These are phyloP conservation scores for Eueremaeus valkanovi DNA, from an alignment of 2,888 invertebrate genomes.

Conservation along the genomic window DNA sequence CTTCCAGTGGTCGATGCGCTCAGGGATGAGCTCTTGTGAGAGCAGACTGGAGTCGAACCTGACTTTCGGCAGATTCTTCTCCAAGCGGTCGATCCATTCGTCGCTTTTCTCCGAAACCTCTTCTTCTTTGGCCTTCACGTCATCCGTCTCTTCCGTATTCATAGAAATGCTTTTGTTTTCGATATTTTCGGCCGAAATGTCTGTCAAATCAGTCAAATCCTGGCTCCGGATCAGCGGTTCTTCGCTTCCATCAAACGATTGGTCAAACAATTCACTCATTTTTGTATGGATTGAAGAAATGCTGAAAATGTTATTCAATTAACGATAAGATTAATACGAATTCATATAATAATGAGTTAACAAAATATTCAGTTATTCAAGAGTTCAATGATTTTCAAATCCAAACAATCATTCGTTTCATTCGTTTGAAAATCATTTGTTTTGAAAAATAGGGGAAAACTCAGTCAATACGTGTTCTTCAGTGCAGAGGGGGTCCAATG, in stretches of 20 bases:
- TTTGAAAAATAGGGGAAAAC: no score
- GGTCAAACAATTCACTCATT: not conserved
- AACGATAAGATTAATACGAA: no score
- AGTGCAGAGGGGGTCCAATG: no score
- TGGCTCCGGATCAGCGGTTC: not conserved
- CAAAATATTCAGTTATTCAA: no score
- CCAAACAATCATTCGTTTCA: no score
- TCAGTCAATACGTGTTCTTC: no score
- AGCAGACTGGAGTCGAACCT: not conserved
- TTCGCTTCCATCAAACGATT: not conserved
- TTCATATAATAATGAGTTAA: no score
- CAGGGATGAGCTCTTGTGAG: not conserved
- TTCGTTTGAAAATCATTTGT: no score
- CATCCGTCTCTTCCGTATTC: not conserved
- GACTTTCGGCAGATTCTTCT: not conserved
- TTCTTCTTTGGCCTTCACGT: no score
- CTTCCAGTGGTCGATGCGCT: conserved; percentile 3
- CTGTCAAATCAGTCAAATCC: not conserved
- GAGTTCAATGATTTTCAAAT: no score
- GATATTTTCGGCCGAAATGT: not conserved
- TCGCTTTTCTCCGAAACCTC: not conserved
- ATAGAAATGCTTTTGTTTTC: not conserved
- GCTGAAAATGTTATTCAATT: no score
- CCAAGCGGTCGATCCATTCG: not conserved
- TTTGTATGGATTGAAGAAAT: not conserved